Evolutionary conservation across 2,113 vertebrate species (phyloP), one percentile per base, ranked within the genome.

Genomic region (Urocolius indicus): DNA sequence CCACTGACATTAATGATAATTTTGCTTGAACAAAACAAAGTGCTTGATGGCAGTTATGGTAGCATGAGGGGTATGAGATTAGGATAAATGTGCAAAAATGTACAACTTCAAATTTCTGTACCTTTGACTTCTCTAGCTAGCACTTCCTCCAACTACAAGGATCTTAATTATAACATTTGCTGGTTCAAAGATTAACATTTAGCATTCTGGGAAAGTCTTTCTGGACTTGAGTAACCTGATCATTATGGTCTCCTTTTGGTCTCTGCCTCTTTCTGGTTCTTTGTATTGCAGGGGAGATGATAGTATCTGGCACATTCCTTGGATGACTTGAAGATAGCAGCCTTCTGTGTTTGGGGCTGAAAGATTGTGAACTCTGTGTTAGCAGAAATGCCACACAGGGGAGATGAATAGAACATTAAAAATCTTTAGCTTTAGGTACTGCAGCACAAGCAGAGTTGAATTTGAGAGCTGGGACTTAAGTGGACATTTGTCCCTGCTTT

Each of bases 301-400:
- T 99, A 98, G 98, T 99, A 99, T 99, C 98, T 98, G 96, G 98
- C 97, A 98, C 99, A 99, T 99, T 99, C 99, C 98, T 99, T 97
- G 98, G 98, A 99, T 99, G 98, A 98, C 97, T 98, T 96, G 95
- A 97, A 98, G 97, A 98, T 97, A 98, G 98, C 97, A 98, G 97
- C 94, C 96, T 97, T 97, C 97, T 98, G 97, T 98, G 96, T 98
- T 97, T 97, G 96, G 97, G 97, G 92, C 97, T 98, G 96, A 98
- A 98, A 98, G 97, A 98, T 96, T 98, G 96, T 97, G 98, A 98
- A 98, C 97, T 98, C 97, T 97, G 86, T 96, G 97, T 97, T 97
- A 97, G 95, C 95, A 97, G 97, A 98, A 98, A 98, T 98, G 95
- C 98, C 98, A 98, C 98, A 96, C 96, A 90, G 72, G 98, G 98